Base-by-base conservation (phyloP, 64 coral and sea anemone genomes). In the Pachyseris speciosa region DNA sequence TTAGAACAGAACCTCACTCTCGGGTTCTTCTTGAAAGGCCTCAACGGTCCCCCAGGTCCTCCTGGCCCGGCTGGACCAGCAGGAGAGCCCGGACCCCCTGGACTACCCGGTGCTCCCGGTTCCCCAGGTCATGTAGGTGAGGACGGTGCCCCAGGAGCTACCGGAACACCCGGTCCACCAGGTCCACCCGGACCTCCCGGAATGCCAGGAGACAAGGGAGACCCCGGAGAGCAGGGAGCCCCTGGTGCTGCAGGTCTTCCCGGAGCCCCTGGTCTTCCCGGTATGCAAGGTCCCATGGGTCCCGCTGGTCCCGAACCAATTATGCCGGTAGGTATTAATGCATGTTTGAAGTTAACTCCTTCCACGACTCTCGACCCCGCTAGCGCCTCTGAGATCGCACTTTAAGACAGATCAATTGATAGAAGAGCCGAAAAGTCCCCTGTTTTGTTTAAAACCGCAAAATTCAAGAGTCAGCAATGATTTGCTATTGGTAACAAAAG, bases 11-110 rank as follows among this genome's bases (percentile, higher is more conserved):
- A 99, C 60, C 97, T 99, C 30, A 99, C 97, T 22, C 72, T 99
- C 58, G 97, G 97, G 64, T 99, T 99, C 94, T 99, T 99, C 83
- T 93, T 99, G 83, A 99, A 99, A 91, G 97, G 97, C 59, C 94
- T 99, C 8, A 99, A 99, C 38, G 97, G 97, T 72, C 97, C 97
- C 0, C 97, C 97, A 4, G 97, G 97, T 44, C 97, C 97, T 9
- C 81, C 97, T 19, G 97, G 97, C 74, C 84, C 97, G 25, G 90
- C 97, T 22, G 97, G 97, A 47, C 73, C 94, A 37, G 39, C 97
- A 16, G 97, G 97, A 63, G 97, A 99, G 44, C 90, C 97, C 0
- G 97, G 97, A 47, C 86, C 90, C 26, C 86, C 87, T 8, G 97
- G 97, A 67, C 81, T 99, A 37, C 72, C 86, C 1, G 97, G 97